Conservation (phyloP, 2,888 invertebrate genomes). For the Drosophila nr. medialis region DNA sequence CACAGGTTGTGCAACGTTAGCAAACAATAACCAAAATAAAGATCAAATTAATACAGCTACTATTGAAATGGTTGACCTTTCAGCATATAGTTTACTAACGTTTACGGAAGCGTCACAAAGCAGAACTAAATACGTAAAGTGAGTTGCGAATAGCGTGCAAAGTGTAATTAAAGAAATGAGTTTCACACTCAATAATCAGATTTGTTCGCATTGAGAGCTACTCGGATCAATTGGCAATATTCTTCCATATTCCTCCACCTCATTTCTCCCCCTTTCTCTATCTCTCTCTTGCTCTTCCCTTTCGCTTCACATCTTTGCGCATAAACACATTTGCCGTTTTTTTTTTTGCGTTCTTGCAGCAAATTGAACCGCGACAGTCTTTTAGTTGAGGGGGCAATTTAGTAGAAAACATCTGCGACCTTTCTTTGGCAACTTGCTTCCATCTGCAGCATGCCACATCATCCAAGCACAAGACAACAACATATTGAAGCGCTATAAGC, state of each 20-base stretch:
- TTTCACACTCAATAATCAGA: neutral
- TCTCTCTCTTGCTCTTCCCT: neutral
- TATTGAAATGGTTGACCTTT: neutral
- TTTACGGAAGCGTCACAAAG: neutral
- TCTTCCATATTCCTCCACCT: too few relatives aligned
- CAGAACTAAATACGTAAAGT: neutral
- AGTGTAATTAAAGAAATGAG: neutral
- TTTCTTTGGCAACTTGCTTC: conserved; percentile 38
- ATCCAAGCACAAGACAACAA: conserved; percentile 59
- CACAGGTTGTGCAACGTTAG: neutral
- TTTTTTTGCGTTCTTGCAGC: conserved; percentile 46
- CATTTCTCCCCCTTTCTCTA: neutral
- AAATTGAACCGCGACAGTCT: conserved; percentile 67
- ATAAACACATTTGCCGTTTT: conserved; percentile 72
- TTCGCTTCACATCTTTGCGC: conserved; percentile 67
- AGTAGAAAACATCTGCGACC: conserved; percentile 61
- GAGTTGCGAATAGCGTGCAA: neutral
- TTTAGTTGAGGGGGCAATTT: conserved; percentile 66
- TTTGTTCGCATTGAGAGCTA: neutral
- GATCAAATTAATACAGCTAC: neutral
- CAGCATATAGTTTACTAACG: neutral
- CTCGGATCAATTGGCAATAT: neutral
- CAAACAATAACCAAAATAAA: neutral
- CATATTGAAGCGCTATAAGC: conserved; percentile 70
- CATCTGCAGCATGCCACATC: conserved; percentile 61